phyloP scores from a whole-genome alignment of 2,113 vertebrate species.

The Neodon shergylaensis region DNA sequence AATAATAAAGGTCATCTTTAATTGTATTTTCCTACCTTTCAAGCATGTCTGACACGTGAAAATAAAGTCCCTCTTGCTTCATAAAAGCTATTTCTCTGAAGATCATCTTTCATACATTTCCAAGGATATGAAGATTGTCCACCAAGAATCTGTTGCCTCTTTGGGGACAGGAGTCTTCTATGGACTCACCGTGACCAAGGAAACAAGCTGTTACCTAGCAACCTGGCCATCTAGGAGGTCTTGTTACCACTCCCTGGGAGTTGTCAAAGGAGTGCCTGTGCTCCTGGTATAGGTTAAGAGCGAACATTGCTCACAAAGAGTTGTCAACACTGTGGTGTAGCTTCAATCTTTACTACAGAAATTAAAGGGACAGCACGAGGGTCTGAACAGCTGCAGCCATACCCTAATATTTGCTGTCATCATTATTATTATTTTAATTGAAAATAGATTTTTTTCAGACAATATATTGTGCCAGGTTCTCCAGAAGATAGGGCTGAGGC shows the following conservation, averaged over 20 bases:
- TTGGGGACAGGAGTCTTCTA: conserved; percentile 72
- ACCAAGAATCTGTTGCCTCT: conserved; percentile 57
- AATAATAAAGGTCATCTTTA: conserved; percentile 71
- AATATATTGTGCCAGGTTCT: not conserved
- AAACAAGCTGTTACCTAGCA: conserved; percentile 84
- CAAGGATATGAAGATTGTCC: not conserved
- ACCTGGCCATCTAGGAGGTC: conserved; percentile 79
- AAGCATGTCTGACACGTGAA: conserved; percentile 89
- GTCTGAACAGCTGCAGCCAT: not conserved
- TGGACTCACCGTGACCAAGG: conserved; percentile 80
- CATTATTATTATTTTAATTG: not conserved
- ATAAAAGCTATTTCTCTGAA: conserved; percentile 77
- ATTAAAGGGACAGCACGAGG: not conserved
- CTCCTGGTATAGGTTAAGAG: conserved; percentile 56
- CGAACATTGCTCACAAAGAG: conserved; percentile 37
- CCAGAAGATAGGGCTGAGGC: too few relatives aligned
- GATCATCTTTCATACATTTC: conserved; percentile 76
- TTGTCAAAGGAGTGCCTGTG: conserved; percentile 80
- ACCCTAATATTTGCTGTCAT: not conserved
- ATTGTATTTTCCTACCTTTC: conserved; percentile 90
- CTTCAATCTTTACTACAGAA: conserved; percentile 65
- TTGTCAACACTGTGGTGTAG: not conserved
- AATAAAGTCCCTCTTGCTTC: conserved; percentile 73
- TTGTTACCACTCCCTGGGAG: conserved; percentile 80
- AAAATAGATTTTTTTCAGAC: not conserved